Evolutionary conservation across 1,140 invertebrate genomes (phyloP).

Genomic region (Drosophila nannoptera): DNA sequence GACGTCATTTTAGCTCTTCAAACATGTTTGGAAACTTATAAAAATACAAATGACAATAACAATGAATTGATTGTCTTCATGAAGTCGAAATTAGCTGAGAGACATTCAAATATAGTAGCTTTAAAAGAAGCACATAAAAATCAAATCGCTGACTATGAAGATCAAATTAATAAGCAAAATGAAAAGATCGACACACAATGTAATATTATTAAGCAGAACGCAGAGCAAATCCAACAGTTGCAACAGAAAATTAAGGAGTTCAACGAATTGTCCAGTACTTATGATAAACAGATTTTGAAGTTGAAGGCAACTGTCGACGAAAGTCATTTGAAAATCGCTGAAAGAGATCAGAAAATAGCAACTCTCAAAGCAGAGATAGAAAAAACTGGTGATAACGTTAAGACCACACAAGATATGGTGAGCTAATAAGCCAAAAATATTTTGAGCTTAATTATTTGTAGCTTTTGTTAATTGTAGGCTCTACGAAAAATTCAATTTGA

Average conservation of each 20-base stretch:
- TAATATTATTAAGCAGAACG: not conserved
- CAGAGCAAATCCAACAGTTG: not conserved
- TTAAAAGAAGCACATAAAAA: not conserved
- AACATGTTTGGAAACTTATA: slow-evolving; percentile 30
- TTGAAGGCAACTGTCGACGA: slow-evolving; percentile 4
- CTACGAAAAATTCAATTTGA: slow-evolving; percentile 1
- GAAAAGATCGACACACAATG: slow-evolving; percentile 2
- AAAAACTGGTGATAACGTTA: not conserved
- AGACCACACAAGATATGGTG: not conserved
- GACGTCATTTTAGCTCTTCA: slow-evolving; percentile 22
- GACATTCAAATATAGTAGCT: slow-evolving; percentile 3
- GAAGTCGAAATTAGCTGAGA: slow-evolving; percentile 17
- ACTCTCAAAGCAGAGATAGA: not conserved
- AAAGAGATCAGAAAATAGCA: not conserved
- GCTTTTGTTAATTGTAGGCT: not conserved
- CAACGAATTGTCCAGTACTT: not conserved
- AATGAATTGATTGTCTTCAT: slow-evolving; percentile 7
- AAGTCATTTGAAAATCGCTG: slow-evolving; percentile 1
- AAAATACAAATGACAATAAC: slow-evolving; percentile 16
- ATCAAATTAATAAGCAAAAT: slow-evolving; percentile 1
- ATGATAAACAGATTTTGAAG: not conserved
- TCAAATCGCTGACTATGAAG: slow-evolving; percentile 5
- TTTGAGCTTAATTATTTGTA: not conserved
- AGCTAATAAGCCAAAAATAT: not conserved
- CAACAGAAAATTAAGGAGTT: not conserved